These are phyloP conservation scores for Actinemys pallida DNA, from an alignment of 2,113 vertebrate genomes.

Conservation along the genomic window DNA sequence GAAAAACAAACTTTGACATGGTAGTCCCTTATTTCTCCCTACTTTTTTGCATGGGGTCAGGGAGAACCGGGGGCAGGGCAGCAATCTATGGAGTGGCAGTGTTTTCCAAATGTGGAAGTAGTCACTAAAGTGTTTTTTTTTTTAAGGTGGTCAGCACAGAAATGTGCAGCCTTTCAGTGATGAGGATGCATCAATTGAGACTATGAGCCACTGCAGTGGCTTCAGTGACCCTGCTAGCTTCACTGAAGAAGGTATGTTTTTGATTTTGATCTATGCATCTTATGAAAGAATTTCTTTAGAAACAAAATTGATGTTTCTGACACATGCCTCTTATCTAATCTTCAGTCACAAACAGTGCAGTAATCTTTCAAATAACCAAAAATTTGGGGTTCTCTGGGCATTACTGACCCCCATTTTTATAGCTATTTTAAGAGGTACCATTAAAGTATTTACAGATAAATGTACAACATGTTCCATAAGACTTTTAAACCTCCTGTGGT, in stretches of 20 bases:
- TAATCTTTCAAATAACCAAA: background rate
- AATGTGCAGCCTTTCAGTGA: constrained; percentile 96
- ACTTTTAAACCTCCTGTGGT: background rate
- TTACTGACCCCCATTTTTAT: background rate
- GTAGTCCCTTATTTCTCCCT: background rate
- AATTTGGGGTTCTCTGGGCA: background rate
- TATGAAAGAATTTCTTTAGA: background rate
- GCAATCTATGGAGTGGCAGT: background rate
- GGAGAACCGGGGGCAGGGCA: background rate
- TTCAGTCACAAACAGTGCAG: background rate
- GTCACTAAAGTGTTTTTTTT: background rate
- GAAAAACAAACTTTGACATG: background rate
- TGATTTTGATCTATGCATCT: fast-evolving
- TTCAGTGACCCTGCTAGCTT: constrained; percentile 92
- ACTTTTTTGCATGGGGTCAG: fast-evolving
- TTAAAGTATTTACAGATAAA: background rate
- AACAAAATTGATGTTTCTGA: background rate
- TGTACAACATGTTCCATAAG: background rate
- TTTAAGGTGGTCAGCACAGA: constrained; percentile 90
- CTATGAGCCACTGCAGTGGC: constrained; percentile 98
- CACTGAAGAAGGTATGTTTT: constrained; percentile 89
- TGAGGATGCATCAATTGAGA: constrained; percentile 97
- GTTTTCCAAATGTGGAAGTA: background rate
- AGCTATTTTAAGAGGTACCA: too few relatives aligned
- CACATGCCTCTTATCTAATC: background rate